A percentile compares a stretch with the other conserved stretches of the same genome.
Conservation (phyloP, 2,113 vertebrate genomes). For the Nothobranchius kuhntae region DNA sequence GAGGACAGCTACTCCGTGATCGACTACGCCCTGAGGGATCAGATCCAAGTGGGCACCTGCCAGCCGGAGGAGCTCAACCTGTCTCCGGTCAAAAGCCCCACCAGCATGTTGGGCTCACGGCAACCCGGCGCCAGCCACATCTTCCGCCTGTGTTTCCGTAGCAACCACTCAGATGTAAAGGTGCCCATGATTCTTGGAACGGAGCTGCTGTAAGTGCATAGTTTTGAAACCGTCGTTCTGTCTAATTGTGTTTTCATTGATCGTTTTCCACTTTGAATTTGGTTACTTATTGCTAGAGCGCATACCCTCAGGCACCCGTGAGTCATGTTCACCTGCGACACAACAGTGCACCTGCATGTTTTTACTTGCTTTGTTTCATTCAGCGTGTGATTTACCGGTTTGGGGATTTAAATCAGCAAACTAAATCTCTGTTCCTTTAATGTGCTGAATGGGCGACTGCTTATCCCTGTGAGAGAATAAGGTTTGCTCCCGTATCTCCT, state of each 20-base stretch:
- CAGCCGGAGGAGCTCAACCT: constrained; percentile 79
- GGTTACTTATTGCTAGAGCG: background rate
- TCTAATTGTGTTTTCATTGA: background rate
- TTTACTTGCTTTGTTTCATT: background rate
- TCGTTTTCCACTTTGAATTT: constrained; percentile 17
- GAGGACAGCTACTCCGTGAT: constrained; percentile 95
- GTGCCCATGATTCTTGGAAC: constrained; percentile 88
- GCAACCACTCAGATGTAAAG: constrained; percentile 87
- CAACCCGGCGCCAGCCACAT: constrained; percentile 80
- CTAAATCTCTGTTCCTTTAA: background rate
- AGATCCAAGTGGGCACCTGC: constrained; percentile 84
- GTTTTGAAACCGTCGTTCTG: background rate
- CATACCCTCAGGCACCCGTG: background rate
- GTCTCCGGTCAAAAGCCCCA: constrained; percentile 79
- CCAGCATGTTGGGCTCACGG: constrained; percentile 83
- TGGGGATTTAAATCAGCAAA: background rate
- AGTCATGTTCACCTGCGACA: background rate
- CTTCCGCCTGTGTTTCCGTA: constrained; percentile 84
- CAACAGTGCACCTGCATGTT: background rate
- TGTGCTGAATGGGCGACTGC: background rate
- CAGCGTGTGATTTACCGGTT: constrained; percentile 1
- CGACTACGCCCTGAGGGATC: constrained; percentile 87
- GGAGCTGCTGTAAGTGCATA: constrained; percentile 86
- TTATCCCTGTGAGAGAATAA: background rate
- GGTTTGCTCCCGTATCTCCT: constrained; percentile 9